These are phyloP conservation scores for Gadus chalcogrammus DNA, from an alignment of 2,113 vertebrate species.

Conservation along the genomic window DNA sequence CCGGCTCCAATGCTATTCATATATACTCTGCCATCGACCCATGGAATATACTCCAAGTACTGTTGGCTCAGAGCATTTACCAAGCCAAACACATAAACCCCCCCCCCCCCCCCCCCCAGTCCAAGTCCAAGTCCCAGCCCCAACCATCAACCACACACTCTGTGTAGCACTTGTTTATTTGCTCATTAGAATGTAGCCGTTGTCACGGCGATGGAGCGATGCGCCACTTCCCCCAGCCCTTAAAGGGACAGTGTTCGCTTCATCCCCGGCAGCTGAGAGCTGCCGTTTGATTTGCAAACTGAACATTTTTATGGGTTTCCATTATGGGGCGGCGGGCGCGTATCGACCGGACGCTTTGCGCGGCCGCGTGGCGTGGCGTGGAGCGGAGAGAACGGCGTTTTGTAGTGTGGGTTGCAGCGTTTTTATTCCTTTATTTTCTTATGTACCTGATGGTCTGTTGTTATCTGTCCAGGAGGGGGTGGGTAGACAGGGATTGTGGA, in stretches of 20 bases:
- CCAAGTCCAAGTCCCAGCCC: no score
- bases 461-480: no score
- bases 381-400: no score
- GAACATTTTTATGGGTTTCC: no score
- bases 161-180: conserved; percentile 27
- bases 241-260: conserved; percentile 9
- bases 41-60: conserved; percentile 20
- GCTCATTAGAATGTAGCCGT: conserved; percentile 39
- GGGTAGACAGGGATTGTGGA: no score
- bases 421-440: no score
- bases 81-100: conserved; percentile 34
- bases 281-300: neutral
- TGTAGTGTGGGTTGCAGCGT: no score
- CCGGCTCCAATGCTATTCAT: neutral
- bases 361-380: no score
- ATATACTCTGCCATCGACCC: conserved; percentile 22
- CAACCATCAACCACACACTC: neutral
- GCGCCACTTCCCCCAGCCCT: conserved; percentile 14
- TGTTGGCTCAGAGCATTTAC: conserved; percentile 35
- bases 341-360: no score
- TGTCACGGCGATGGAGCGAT: neutral
- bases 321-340: no score
- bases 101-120: conserved; percentile 9
- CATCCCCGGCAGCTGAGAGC: conserved; percentile 1
- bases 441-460: no score